These are phyloP conservation scores for Microplitis demolitor DNA, from an alignment of 1,140 invertebrate genomes.

Conservation along the genomic window DNA sequence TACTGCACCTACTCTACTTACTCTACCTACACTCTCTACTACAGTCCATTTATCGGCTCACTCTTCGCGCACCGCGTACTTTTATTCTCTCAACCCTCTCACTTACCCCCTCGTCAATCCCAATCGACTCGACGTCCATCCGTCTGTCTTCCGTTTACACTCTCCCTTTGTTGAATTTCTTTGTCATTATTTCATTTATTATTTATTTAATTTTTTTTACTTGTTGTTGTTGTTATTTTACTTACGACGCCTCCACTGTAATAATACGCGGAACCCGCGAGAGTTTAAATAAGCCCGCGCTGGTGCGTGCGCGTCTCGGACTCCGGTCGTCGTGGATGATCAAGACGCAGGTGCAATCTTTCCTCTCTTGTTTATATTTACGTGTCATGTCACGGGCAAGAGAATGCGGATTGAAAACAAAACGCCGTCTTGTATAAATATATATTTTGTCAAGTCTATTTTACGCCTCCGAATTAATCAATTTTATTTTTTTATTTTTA, in stretches of 20 bases:
- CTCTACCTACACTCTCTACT: constrained; percentile 22
- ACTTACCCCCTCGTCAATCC: neutral
- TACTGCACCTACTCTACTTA: constrained; percentile 10
- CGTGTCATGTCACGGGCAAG: neutral
- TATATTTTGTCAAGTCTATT: too few species aligned
- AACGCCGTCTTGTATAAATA: too few species aligned
- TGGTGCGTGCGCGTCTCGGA: neutral
- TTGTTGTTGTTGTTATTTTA: too few species aligned
- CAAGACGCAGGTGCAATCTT: neutral
- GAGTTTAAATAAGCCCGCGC: neutral
- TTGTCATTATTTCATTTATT: neutral
- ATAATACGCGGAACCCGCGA: too few species aligned
- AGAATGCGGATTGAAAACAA: neutral
- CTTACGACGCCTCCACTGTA: too few species aligned
- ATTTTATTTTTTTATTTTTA: too few species aligned
- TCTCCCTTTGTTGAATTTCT: too few species aligned
- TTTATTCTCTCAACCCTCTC: neutral
- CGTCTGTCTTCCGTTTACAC: neutral
- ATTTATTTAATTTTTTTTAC: neutral
- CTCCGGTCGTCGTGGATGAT: too few species aligned
- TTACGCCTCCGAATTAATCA: too few species aligned
- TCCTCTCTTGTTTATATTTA: neutral
- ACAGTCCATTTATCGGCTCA: neutral
- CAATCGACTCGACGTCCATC: neutral
- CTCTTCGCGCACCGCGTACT: neutral